Evolutionary conservation across 2,888 invertebrate genomes (phyloP), one percentile per base, ranked within the genome.

Genomic region (Sarcophaga rosellei): DNA sequence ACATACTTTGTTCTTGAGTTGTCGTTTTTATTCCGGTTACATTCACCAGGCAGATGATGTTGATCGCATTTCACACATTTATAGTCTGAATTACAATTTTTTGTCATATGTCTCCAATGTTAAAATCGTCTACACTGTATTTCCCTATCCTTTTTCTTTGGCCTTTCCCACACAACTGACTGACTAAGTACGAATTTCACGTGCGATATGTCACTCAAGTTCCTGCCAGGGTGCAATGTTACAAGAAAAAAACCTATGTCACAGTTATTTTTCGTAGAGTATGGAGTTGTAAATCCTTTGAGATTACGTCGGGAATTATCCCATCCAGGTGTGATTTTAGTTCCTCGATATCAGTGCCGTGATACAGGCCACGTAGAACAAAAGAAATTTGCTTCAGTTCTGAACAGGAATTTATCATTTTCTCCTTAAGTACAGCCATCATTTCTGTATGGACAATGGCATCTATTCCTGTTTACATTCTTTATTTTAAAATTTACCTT

Each of bases 11-110:
- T 63, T 11, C 15, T 57, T 12, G 75, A 23, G 25, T 47, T 57
- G 4, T 65, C 75, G 15, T 20, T 11, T 75, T 75, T 53, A 25
- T 3, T 47, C 6, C 75, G 47, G n/a, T 65, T 23, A n/a, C 65
- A 75, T 75, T 75, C 75, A 44, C 57, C 65, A n/a, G 65, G 75
- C 25, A 25, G n/a, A n/a, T 72, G 72, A 25, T 25, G n/a, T 57
- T 23, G 23, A 23, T 23, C 23, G 23, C 23, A 23, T 23, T 23
- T 23, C 23, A 23, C 23, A 23, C 23, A 23, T 23, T 23, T 23
- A 23, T 3, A 23, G 23, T 23, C 23, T 23, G 23, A 23, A 23
- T 23, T 23, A 23, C 0, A 23, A 3, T 23, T 23, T 23, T 23
- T 23, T 23, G 23, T 3, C 2, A 23, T 23, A 23, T 23, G 23